Evolutionary conservation across 2,113 vertebrate species (phyloP).

Genomic region (Thryonomys swinderianus): DNA sequence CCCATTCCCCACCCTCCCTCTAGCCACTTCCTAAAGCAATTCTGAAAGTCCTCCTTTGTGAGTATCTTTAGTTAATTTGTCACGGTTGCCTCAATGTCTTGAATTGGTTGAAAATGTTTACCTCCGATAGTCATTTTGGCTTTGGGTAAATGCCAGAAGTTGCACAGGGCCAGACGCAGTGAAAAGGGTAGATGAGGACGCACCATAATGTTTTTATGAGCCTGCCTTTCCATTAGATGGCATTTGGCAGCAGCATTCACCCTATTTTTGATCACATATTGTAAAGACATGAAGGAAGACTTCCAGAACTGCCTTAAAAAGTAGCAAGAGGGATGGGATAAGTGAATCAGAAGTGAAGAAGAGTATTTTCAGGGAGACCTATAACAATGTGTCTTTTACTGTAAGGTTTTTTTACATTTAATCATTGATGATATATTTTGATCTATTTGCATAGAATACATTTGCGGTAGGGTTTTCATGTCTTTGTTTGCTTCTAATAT

Average conservation of each 20-base stretch:
- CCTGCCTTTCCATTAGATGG: background rate
- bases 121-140: background rate
- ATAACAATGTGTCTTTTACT: background rate
- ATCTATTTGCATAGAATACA: background rate
- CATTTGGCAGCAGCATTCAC: background rate
- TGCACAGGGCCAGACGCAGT: background rate
- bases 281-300: background rate
- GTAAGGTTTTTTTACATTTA: background rate
- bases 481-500: no score
- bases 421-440: background rate
- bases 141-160: background rate
- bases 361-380: background rate
- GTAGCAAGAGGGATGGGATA: background rate
- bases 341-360: background rate
- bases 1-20: background rate
- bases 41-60: background rate
- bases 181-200: background rate
- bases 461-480: background rate
- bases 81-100: background rate
- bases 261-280: background rate
- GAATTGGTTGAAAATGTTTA: background rate
- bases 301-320: background rate
- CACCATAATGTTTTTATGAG: background rate
- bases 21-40: background rate
- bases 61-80: background rate